A percentile compares a stretch with the other conserved stretches of the same genome.
Evolutionary conservation across 1,140 invertebrate genomes (phyloP).

Genomic region (Leptestheria dahalacensis): DNA sequence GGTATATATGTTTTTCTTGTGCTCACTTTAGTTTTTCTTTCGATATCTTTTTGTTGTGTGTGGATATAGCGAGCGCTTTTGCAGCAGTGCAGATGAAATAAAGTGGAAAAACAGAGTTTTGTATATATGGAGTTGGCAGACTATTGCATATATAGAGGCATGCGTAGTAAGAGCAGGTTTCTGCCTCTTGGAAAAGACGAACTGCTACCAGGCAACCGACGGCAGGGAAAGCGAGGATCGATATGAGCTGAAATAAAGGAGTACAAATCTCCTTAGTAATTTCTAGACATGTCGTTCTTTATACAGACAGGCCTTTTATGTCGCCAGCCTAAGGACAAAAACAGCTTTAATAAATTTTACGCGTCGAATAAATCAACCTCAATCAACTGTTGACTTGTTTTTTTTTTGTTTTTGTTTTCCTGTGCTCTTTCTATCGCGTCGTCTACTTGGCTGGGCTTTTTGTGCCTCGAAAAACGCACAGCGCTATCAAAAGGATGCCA

Average conservation of each 20-base stretch:
- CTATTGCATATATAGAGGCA: not conserved
- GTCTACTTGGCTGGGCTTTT: no score
- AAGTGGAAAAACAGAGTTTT: no score
- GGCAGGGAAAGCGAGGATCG: not conserved
- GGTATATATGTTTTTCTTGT: no score
- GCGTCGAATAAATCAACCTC: no score
- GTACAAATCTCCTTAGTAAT: not conserved
- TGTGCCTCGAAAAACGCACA: no score
- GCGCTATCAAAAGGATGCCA: slow-evolving; percentile 62
- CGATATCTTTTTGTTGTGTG: no score
- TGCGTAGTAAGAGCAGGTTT: not conserved
- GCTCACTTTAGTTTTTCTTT: no score
- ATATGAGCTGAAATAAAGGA: not conserved
- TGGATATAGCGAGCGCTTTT: no score
- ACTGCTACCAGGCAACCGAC: not conserved
- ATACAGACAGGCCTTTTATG: slow-evolving; percentile 1
- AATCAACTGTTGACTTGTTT: slow-evolving; percentile 11
- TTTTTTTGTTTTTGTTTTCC: no score
- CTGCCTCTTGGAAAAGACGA: not conserved
- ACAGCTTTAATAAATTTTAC: no score
- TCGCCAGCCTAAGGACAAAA: not conserved
- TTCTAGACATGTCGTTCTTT: not conserved
- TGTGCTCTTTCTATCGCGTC: no score
- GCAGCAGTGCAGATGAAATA: no score
- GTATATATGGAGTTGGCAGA: not conserved